phyloP scores from a whole-genome alignment of 92 coral and sea anemone genomes.

The Epizoanthus stellaris region DNA sequence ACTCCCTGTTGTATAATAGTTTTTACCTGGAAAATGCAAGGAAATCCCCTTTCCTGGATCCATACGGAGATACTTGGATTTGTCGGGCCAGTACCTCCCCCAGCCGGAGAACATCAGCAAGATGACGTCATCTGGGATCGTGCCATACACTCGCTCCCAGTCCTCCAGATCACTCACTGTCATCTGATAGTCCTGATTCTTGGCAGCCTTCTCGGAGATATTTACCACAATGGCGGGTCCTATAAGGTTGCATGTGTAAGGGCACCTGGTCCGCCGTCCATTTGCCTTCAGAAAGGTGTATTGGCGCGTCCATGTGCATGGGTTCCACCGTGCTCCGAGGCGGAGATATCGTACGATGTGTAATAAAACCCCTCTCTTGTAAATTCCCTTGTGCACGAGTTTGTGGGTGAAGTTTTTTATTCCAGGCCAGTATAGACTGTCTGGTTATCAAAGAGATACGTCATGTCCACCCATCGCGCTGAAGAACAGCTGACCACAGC shows the following conservation, averaged over 20 bases:
- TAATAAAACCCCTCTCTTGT: neutral
- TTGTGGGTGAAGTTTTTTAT: constrained; percentile 45
- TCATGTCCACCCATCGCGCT: constrained; percentile 66
- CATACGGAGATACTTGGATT: too few species aligned
- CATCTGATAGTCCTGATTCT: too few species aligned
- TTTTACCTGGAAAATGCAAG: too few species aligned
- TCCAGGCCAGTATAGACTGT: constrained; percentile 79
- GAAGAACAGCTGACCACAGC: neutral
- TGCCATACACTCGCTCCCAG: too few species aligned
- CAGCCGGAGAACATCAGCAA: constrained; percentile 30
- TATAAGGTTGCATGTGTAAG: neutral
- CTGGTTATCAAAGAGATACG: constrained; percentile 61
- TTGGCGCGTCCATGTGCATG: constrained; percentile 82
- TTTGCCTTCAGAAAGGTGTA: constrained; percentile 58
- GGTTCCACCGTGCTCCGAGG: constrained; percentile 85
- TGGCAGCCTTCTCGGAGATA: constrained; percentile 63
- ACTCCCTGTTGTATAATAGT: too few species aligned
- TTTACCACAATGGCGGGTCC: constrained; percentile 71
- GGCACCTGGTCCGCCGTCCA: constrained; percentile 81
- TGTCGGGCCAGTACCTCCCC: constrained; percentile 27
- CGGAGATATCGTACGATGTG: too few species aligned
- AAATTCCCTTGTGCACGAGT: constrained; percentile 35
- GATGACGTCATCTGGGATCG: too few species aligned
- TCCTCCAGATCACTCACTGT: too few species aligned
- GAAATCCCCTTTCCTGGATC: too few species aligned